Evolutionary conservation across 2,797 vertebrate species (phyloP).

Genomic region (Amblyopsis hoosieri): DNA sequence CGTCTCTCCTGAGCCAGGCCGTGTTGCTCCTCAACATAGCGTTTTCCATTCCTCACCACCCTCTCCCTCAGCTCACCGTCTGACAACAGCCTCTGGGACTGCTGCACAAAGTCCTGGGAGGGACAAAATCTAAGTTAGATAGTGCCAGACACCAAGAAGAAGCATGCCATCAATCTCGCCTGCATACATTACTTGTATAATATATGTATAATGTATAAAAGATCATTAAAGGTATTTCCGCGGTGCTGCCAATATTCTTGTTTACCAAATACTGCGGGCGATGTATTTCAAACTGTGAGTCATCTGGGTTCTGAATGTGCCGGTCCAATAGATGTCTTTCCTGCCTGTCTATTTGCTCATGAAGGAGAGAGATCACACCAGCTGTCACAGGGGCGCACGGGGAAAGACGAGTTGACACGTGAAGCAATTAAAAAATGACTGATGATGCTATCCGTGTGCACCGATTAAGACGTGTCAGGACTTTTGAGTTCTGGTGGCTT

Average conservation of each 20-base stretch:
- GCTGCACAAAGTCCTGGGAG: constrained; percentile 87
- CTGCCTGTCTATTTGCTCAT: constrained; percentile 37
- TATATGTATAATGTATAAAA: constrained; percentile 38
- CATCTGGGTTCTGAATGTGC: constrained; percentile 29
- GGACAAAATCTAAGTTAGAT: constrained; percentile 48
- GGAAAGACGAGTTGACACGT: constrained; percentile 22
- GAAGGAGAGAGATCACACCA: constrained; percentile 31
- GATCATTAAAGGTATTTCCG: constrained; percentile 44
- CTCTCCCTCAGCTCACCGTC: constrained; percentile 75
- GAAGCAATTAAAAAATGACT: constrained; percentile 33
- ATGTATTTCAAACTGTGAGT: constrained; percentile 52
- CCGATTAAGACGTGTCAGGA: constrained; percentile 18
- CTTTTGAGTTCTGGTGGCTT: constrained; percentile 25
- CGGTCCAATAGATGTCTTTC: constrained; percentile 31
- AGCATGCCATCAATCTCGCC: constrained; percentile 31
- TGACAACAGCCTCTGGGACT: constrained; percentile 82
- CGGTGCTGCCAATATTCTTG: constrained; percentile 34
- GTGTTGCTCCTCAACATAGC: constrained; percentile 79
- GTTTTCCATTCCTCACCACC: constrained; percentile 79
- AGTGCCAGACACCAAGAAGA: constrained; percentile 40
- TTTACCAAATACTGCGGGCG: constrained; percentile 44
- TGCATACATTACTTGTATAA: constrained; percentile 45
- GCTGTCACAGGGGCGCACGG: constrained; percentile 22
- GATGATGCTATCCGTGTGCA: constrained; percentile 16
- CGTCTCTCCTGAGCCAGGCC: constrained; percentile 78